phyloP scores from a whole-genome alignment of 2,797 vertebrate genomes.

The Taeniopygia guttata region DNA sequence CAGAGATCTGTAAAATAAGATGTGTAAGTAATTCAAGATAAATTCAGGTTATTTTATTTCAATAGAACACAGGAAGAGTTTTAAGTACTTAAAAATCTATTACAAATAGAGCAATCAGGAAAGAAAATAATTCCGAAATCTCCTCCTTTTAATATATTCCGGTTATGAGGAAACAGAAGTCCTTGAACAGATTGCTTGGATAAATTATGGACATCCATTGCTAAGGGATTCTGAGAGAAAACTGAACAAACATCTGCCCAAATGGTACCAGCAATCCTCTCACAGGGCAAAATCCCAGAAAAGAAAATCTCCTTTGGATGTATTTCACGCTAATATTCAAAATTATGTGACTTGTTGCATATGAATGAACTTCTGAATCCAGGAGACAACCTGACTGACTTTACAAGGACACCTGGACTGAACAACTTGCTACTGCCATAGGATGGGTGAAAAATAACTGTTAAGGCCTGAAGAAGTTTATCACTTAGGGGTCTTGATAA shows the following conservation, averaged over 20 bases:
- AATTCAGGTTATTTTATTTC: not conserved
- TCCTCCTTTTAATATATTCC: not conserved
- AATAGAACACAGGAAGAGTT: not conserved
- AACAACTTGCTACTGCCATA: not conserved
- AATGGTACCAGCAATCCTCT: not conserved
- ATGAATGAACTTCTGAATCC: not conserved
- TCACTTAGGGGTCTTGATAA: not conserved
- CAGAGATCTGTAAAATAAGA: not conserved
- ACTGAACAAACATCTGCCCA: not conserved
- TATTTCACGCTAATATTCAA: not conserved
- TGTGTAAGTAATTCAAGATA: not conserved
- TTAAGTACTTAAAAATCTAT: not conserved
- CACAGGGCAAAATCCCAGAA: not conserved
- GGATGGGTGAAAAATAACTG: not conserved
- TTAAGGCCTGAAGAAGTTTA: not conserved
- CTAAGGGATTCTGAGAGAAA: not conserved
- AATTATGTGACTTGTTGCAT: not conserved
- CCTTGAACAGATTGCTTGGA: not conserved
- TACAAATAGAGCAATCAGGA: not conserved
- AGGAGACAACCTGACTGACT: not conserved
- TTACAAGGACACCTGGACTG: not conserved
- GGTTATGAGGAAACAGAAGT: not conserved
- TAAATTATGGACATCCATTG: not conserved
- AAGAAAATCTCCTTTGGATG: not conserved
- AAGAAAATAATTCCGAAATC: not conserved